These are phyloP conservation scores for Leptinotarsa undecemlineata DNA, from an alignment of 1,140 invertebrate species.

Conservation along the genomic window DNA sequence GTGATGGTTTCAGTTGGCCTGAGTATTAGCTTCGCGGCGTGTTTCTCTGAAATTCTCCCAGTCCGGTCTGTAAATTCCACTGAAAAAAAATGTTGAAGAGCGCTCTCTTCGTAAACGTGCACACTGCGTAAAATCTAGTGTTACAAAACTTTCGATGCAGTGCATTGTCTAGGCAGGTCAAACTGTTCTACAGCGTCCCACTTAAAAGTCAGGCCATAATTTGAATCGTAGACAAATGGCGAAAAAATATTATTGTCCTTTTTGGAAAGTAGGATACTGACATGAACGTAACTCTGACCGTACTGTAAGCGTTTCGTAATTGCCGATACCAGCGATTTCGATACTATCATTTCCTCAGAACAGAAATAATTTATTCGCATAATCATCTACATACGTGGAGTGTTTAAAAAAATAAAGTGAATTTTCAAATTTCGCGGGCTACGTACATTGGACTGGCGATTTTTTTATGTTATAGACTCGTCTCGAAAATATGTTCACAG, in stretches of 20 bases:
- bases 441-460: no score
- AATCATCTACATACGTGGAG: not conserved
- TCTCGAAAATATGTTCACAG: no score
- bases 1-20: no score
- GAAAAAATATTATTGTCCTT: conserved; percentile 16
- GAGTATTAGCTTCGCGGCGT: no score
- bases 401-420: no score
- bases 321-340: not conserved
- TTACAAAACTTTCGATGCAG: not conserved
- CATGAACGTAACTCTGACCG: conserved; percentile 17
- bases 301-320: conserved; percentile 10
- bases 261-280: conserved; percentile 19
- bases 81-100: no score
- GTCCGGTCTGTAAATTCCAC: no score
- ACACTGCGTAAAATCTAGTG: not conserved
- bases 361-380: not conserved
- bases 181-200: not conserved
- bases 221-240: conserved; percentile 1
- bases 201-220: not conserved
- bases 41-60: no score
- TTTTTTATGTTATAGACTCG: no score
- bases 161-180: not conserved
- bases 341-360: not conserved
- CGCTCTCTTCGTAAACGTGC: no score
- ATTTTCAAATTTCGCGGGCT: no score